These are phyloP conservation scores for Onthophagus taurus DNA, from an alignment of 1,140 invertebrate genomes.

Conservation along the genomic window DNA sequence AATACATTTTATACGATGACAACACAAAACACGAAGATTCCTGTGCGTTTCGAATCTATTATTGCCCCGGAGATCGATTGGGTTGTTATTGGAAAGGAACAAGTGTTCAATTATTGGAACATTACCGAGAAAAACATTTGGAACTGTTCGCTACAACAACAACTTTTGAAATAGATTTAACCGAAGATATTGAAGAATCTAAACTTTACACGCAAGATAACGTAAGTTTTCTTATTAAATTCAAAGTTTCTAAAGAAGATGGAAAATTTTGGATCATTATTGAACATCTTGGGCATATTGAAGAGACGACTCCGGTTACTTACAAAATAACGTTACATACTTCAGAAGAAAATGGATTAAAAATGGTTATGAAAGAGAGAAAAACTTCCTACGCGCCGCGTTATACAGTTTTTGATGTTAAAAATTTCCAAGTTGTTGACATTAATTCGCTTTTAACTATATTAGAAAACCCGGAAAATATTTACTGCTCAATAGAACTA, in stretches of 20 bases:
- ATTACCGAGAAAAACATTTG: background rate
- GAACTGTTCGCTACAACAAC: background rate
- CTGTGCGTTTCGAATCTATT: background rate
- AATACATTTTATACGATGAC: slow-evolving; percentile 3
- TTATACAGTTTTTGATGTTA: background rate
- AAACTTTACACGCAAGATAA: background rate
- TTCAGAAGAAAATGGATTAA: background rate
- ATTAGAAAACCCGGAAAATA: background rate
- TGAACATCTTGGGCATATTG: slow-evolving; percentile 1
- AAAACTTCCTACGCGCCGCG: background rate
- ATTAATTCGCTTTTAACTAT: background rate
- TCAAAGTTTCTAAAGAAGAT: background rate
- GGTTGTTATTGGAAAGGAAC: slow-evolving; percentile 1
- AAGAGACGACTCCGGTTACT: background rate
- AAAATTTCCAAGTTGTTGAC: background rate
- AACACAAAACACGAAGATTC: slow-evolving; percentile 1
- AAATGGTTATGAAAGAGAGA: slow-evolving; percentile 4
- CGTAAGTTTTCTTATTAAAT: slow-evolving; percentile 6
- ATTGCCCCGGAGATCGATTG: slow-evolving; percentile 1
- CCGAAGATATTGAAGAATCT: background rate
- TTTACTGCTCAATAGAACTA: background rate
- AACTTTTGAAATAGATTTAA: background rate
- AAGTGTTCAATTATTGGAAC: background rate
- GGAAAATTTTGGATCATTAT: slow-evolving; percentile 5
- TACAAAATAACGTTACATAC: slow-evolving; percentile 10